Base-by-base conservation (phyloP, 2,797 vertebrate species). In the Serranus cabrilla region DNA sequence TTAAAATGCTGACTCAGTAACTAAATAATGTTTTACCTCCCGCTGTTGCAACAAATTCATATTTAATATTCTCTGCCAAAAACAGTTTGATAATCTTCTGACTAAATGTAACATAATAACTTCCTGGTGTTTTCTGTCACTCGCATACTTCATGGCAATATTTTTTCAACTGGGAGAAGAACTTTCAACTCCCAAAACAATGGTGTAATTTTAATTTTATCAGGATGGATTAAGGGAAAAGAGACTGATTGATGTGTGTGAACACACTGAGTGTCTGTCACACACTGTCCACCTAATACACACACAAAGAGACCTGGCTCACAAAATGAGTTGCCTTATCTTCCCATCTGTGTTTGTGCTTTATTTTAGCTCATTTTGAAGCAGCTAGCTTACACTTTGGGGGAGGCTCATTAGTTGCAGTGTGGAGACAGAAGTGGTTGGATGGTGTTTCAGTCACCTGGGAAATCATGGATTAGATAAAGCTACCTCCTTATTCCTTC, bases 391-490 rank as follows among this genome's bases (percentile, higher is more conserved):
- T 74, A 72, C 82, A 73, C 76, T 82, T 56, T 65, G 34, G 63
- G 50, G 45, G 39, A 16, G 59, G 71, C 50, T 80, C 85, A 85
- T 86, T 84, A 76, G 59, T 25, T 47, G 57, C 46, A 34, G 73
- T 45, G 42, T 31, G 55, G 59, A 57, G 60, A 77, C 17, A 78
- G 79, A 72, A 56, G 51, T 45, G 56, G 69, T 66, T 52, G 72
- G 74, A 78, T 77, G 65, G 55, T 61, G 71, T 61, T 52, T 17
- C 40, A 62, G 63, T 82, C 84, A 74, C 52, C 55, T 70, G 83
- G 85, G 85, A 89, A 90, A 90, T 92, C 71, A 83, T 16, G 46
- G 62, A 81, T 85, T 76, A 69, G 74, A 82, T 60, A 78, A 70
- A 76, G 66, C 68, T 76, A 64, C 67, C 70, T 67, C 50, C 57